phyloP scores from a whole-genome alignment of 2,888 invertebrate genomes.

The Sesamia inferens region DNA sequence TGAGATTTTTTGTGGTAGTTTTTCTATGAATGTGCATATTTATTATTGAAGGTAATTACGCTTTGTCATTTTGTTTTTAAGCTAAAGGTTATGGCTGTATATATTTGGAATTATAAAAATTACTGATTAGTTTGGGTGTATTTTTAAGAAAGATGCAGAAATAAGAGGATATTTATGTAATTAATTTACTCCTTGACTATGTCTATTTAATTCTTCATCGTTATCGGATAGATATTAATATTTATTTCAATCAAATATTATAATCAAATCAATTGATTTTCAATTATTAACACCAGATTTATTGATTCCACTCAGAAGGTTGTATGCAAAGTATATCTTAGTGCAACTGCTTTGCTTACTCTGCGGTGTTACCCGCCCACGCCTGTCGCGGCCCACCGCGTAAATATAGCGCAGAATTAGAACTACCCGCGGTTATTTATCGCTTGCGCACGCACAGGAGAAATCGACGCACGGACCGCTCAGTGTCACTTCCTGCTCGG shows the following conservation, averaged over 20 bases:
- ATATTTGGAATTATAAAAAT: not conserved
- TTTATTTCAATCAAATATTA: slow-evolving; percentile 50
- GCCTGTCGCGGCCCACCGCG: slow-evolving; percentile 75
- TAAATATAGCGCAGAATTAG: slow-evolving; percentile 87
- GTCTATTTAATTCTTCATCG: slow-evolving; percentile 2
- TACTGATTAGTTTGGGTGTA: not conserved
- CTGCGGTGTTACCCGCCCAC: slow-evolving; percentile 77
- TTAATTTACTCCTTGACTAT: not conserved
- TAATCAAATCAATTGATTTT: slow-evolving; percentile 43
- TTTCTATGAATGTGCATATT: slow-evolving; percentile 12
- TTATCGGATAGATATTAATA: slow-evolving; percentile 22
- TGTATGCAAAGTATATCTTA: slow-evolving; percentile 69
- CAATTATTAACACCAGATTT: slow-evolving; percentile 52
- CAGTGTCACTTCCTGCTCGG: slow-evolving; percentile 82
- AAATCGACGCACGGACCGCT: slow-evolving; percentile 70
- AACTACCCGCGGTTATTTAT: slow-evolving; percentile 87
- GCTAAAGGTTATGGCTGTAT: slow-evolving; percentile 15
- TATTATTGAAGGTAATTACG: slow-evolving; percentile 18
- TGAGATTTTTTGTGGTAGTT: slow-evolving; percentile 46
- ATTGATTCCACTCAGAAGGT: slow-evolving; percentile 54
- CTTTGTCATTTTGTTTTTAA: slow-evolving; percentile 25
- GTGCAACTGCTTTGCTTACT: slow-evolving; percentile 78
- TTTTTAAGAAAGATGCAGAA: not conserved
- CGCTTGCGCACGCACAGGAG: slow-evolving; percentile 68
- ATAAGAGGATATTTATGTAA: not conserved